phyloP scores from a whole-genome alignment of 2,113 vertebrate genomes.

The Stigmatopora nigra region DNA sequence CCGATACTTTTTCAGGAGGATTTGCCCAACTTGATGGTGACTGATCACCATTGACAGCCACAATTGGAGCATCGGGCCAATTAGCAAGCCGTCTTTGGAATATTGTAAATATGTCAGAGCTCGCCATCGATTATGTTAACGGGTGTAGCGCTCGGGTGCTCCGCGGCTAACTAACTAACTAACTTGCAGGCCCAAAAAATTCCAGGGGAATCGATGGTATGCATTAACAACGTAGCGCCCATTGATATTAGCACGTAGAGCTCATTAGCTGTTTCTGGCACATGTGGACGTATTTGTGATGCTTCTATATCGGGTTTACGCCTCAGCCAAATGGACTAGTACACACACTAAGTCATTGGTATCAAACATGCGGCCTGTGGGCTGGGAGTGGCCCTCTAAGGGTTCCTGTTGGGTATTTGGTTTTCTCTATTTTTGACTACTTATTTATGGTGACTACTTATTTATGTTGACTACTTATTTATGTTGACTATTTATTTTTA shows the following conservation, averaged over 20 bases:
- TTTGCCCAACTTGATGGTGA: constrained; percentile 10
- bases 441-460: no score
- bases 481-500: no score
- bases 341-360: no score
- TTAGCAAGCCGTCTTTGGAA: constrained; percentile 28
- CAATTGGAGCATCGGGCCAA: constrained; percentile 32
- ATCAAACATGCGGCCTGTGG: no score
- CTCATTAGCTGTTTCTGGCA: constrained; percentile 15
- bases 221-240: constrained; percentile 23
- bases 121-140: constrained; percentile 45
- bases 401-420: no score
- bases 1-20: background rate
- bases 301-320: background rate
- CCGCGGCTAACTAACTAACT: constrained; percentile 24
- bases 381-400: no score
- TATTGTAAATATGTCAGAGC: constrained; percentile 41
- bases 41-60: constrained; percentile 19
- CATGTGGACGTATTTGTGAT: background rate
- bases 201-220: constrained; percentile 26
- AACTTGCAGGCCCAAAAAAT: constrained; percentile 1
- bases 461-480: no score
- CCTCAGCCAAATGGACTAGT: background rate
- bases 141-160: constrained; percentile 32
- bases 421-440: no score
- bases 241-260: background rate